Base-by-base conservation (phyloP, 2,888 invertebrate genomes). In the Eristalis intricaria region DNA sequence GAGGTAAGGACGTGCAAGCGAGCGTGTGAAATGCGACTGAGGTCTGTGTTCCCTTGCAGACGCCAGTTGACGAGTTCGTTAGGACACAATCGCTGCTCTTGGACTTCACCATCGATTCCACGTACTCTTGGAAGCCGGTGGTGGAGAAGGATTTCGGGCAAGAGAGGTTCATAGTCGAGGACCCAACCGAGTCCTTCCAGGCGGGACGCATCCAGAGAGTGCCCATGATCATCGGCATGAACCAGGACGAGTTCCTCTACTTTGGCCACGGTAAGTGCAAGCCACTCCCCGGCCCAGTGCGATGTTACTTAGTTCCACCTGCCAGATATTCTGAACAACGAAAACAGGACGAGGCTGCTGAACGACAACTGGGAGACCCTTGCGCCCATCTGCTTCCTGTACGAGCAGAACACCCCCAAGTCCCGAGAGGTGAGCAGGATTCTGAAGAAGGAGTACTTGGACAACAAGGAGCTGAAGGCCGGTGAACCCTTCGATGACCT, bases 81-180 rank as follows among this genome's bases (percentile, higher is more conserved):
- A 89, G 81, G 58, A 90, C 91, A 0, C 89, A 90, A 19, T 26
- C 29, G 0, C 88, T 85, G 0, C 91, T 93, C 91, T 93, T 92
- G 83, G 91, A 92, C 19, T 90, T 91, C 50, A 91, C 90, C 23
- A 89, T 89, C 88, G 90, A 90, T 89, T 92, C 92, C 0, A 82
- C 91, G 1, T 78, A 90, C 2, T 90, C 95, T 19, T 96, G 95
- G 95, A 89, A 90, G 0, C 95, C 95, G 2, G 95, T 96, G 0
- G 93, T 96, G 8, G 96, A 96, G 90, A 93, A 93, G 0, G 95
- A 95, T 90, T 94, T 94, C 78, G 95, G 95, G 0, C 95, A 95
- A 89, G 95, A 95, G 90, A 93, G 95, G 84, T 96, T 95, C 91
- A 91, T 96, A 7, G 86, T 93, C 0, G 94, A 94, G 10, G 93